Evolutionary conservation across 2,113 vertebrate genomes (phyloP).

Genomic region (Phasianus colchicus): DNA sequence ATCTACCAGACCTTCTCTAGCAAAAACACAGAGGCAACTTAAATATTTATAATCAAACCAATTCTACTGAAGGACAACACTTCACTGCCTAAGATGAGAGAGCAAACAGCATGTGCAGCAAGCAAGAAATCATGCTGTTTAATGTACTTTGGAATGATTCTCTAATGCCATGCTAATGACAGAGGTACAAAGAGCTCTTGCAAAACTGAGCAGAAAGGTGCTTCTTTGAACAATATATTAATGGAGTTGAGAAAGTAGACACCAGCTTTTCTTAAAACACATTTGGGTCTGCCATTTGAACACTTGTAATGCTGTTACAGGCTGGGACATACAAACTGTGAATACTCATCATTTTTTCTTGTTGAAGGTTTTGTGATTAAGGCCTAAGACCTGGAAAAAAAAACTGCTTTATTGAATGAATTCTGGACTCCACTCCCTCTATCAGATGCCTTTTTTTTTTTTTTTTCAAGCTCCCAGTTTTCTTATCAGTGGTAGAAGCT

Average conservation of each 20-base stretch:
- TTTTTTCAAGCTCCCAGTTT: not conserved
- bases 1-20: not conserved
- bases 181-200: not conserved
- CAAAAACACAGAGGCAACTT: not conserved
- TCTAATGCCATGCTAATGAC: not conserved
- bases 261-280: not conserved
- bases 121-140: conserved; percentile 6
- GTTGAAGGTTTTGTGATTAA: not conserved
- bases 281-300: not conserved
- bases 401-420: not conserved
- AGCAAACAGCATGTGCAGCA: not conserved
- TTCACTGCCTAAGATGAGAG: not conserved
- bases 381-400: not conserved
- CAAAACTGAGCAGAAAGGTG: not conserved
- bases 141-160: not conserved
- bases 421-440: not conserved
- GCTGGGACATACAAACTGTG: fast-evolving
- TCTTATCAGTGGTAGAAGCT: not conserved
- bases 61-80: not conserved
- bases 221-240: not conserved
- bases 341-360: not conserved
- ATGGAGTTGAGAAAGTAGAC: not conserved
- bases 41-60: not conserved
- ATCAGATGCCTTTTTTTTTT: not conserved
- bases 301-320: not conserved